A percentile compares a stretch with the other conserved stretches of the same genome.
Evolutionary conservation across 2,888 invertebrate species (phyloP).

Genomic region (Nephrocerus scutellatus): DNA sequence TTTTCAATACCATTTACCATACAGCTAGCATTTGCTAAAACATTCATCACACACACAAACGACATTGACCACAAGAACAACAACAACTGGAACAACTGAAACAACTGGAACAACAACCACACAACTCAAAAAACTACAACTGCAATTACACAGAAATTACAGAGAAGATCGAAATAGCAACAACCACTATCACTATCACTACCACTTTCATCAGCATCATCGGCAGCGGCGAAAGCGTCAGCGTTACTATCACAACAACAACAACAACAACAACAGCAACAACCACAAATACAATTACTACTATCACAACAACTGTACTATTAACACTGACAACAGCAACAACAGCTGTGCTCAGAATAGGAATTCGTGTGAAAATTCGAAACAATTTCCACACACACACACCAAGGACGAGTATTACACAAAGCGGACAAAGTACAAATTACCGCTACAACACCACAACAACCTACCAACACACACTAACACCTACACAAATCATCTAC

Average conservation of each 20-base stretch:
- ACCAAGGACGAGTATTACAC: too few relatives aligned
- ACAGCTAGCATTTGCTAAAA: conserved; percentile 43
- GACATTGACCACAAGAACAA: conserved; percentile 12
- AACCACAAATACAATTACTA: conserved; percentile 1
- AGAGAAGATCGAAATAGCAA: not conserved
- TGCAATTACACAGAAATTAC: not conserved
- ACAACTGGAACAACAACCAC: conserved; percentile 6
- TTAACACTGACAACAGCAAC: not conserved
- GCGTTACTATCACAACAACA: not conserved
- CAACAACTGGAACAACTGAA: conserved; percentile 12
- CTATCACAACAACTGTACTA: not conserved
- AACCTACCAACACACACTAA: too few relatives aligned
- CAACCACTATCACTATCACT: conserved; percentile 1
- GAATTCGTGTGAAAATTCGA: too few relatives aligned
- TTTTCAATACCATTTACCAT: conserved; percentile 47
- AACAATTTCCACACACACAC: too few relatives aligned
- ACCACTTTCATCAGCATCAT: too few relatives aligned
- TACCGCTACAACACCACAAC: too few relatives aligned
- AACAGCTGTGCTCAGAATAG: too few relatives aligned
- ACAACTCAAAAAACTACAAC: conserved; percentile 1
- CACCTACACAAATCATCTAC: too few relatives aligned
- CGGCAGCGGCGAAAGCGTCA: too few relatives aligned
- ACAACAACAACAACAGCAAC: conserved; percentile 3
- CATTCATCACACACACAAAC: conserved; percentile 18
- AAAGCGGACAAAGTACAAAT: too few relatives aligned